Evolutionary conservation across 2,888 invertebrate genomes (phyloP).

Genomic region (Nomada hirtipes): DNA sequence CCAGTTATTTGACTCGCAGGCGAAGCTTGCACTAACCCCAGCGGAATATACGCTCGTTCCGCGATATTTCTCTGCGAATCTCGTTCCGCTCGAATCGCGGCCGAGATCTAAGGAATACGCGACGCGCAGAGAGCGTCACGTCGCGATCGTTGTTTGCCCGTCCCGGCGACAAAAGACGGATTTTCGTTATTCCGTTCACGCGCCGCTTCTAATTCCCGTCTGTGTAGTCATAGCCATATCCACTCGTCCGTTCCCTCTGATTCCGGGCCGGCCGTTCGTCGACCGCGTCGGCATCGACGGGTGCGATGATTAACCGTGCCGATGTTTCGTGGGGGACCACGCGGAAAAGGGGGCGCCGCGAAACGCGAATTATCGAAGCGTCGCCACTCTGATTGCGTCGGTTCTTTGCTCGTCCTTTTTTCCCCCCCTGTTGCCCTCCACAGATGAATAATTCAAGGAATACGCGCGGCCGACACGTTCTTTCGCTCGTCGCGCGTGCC

Average conservation of each 20-base stretch:
- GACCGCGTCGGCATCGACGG: constrained; percentile 20
- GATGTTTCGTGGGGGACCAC: constrained; percentile 51
- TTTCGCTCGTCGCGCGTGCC: constrained; percentile 23
- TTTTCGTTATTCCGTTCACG: constrained; percentile 71
- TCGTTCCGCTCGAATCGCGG: constrained; percentile 12
- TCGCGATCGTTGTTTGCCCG: constrained; percentile 58
- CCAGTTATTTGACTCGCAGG: not conserved
- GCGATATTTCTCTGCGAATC: constrained; percentile 13
- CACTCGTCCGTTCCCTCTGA: constrained; percentile 49
- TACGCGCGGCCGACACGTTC: constrained; percentile 38
- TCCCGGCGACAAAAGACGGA: constrained; percentile 43
- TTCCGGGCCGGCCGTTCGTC: constrained; percentile 22
- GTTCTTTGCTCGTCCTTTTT: constrained; percentile 59
- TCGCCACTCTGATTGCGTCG: constrained; percentile 69
- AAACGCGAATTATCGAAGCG: constrained; percentile 73
- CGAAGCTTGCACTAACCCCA: not conserved
- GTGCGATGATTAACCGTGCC: constrained; percentile 65
- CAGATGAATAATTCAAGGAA: constrained; percentile 66
- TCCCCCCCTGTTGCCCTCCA: not conserved
- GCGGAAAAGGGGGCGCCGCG: constrained; percentile 53
- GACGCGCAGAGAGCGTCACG: constrained; percentile 2
- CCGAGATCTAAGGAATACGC: not conserved
- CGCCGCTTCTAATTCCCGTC: constrained; percentile 71
- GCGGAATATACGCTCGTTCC: not conserved
- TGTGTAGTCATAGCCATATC: constrained; percentile 61